Percentiles rank a stretch among this genome's conserved stretches.
Evolutionary conservation across 2,888 invertebrate genomes (phyloP).

Genomic region (Hybos culiciformis): DNA sequence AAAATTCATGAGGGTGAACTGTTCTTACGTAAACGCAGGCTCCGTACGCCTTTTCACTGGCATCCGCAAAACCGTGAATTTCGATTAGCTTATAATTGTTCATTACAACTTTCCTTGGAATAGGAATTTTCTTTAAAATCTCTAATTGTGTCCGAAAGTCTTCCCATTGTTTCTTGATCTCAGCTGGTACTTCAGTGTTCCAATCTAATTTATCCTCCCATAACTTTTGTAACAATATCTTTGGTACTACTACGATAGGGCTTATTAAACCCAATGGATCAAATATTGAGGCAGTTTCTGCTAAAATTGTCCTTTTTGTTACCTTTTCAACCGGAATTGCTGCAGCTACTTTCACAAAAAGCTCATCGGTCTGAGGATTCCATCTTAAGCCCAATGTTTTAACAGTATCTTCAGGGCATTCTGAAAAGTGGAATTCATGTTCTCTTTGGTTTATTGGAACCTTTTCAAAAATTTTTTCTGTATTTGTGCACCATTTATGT

Average conservation of each 20-base stretch:
- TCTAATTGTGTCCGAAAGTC: not conserved
- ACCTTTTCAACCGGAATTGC: too few species aligned
- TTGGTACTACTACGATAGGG: slow-evolving; percentile 2
- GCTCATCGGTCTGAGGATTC: not conserved
- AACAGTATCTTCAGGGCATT: too few species aligned
- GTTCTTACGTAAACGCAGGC: slow-evolving; percentile 4
- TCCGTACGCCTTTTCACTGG: slow-evolving; percentile 5
- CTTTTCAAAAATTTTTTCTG: too few species aligned
- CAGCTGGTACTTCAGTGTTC: not conserved
- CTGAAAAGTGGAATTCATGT: too few species aligned
- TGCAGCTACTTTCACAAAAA: too few species aligned
- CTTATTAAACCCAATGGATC: slow-evolving; percentile 7
- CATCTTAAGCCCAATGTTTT: too few species aligned
- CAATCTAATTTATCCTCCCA: slow-evolving; percentile 3
- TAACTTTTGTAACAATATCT: slow-evolving; percentile 6
- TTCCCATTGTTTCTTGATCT: not conserved
- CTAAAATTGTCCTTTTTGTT: too few species aligned
- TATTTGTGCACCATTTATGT: too few species aligned
- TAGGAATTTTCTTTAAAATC: not conserved
- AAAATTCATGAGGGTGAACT: not conserved
- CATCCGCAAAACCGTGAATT: slow-evolving; percentile 4
- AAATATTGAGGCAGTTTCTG: too few species aligned
- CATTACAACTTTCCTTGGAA: not conserved
- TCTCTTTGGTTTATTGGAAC: too few species aligned
- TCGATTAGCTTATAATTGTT: not conserved